Base-by-base conservation (phyloP, 2,797 vertebrate genomes). In the Alcedo atthis region DNA sequence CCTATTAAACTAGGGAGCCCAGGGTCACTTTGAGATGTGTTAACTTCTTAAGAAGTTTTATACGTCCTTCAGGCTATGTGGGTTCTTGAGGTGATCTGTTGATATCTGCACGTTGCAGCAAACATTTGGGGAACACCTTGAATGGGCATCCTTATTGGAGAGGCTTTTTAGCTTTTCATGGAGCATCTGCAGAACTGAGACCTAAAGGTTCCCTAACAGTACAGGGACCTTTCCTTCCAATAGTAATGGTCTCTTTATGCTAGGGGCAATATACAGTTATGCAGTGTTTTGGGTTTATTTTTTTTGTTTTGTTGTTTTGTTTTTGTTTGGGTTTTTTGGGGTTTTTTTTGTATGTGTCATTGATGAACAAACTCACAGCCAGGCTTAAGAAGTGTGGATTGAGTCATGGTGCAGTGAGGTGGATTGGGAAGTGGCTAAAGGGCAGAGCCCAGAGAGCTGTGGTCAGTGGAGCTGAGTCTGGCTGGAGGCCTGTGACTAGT, bases 181-280 rank as follows among this genome's bases (percentile, higher is more conserved):
- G 17, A 87, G 12, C n/a, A 61, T n/a, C 49, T 46, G 20, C 51
- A 87, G 33, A 75, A 75, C 46, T 32, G 16, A 45, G 48, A 53
- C 33, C 12, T 63, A 37, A 42, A 59, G 0, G 0, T 53, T 48
- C 6, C 7, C 7, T 9, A 30, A 1, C 5, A 77, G 28, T 32
- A 20, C 4, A 21, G 17, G 18, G 8, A 82, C 7, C 12, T 76
- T 76, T 71, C 28, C 32, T 84, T 43, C 37, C 37, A 75, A 22
- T 4, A 40, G 7, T 30, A 83, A 30, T 5, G 12, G 16, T 26
- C 9, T 43, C 42, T 10, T 11, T 0, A 0, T 6, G 19, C 28
- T 28, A 26, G 20, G 5, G 15, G 10, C 2, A 43, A 61, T 20
- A 57, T 18, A 6, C 21, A 40, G 5, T 12, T 20, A 45, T 18